These are phyloP conservation scores for Neosilurus mollespiculum DNA, from an alignment of 2,797 vertebrate species.

Conservation along the genomic window DNA sequence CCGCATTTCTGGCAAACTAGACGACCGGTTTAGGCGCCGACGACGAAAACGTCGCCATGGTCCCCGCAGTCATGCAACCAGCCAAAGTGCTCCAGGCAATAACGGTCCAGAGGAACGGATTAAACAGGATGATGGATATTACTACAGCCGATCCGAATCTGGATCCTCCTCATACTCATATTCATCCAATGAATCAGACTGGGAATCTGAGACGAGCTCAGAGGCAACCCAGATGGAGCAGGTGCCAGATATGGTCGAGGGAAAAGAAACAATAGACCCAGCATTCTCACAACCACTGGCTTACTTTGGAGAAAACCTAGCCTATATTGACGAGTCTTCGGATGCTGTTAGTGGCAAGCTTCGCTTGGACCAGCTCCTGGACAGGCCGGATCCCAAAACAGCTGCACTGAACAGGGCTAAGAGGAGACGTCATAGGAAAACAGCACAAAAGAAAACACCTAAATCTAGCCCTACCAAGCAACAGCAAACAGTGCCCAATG, in stretches of 20 bases:
- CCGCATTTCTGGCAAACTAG: conserved; percentile 70
- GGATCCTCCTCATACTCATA: conserved; percentile 59
- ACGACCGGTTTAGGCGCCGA: conserved; percentile 74
- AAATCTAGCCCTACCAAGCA: conserved; percentile 55
- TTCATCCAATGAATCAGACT: conserved; percentile 63
- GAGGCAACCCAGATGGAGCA: conserved; percentile 70
- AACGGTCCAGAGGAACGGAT: conserved; percentile 44
- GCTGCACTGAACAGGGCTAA: conserved; percentile 60
- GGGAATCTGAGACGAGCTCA: conserved; percentile 69
- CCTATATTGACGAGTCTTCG: conserved; percentile 89
- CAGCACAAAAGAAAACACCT: conserved; percentile 53
- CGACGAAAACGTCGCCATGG: conserved; percentile 67
- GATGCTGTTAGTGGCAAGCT: conserved; percentile 80
- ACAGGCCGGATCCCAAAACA: conserved; percentile 56
- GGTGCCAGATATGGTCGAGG: conserved; percentile 59
- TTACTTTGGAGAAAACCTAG: conserved; percentile 86
- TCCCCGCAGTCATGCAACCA: conserved; percentile 51
- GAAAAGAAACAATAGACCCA: conserved; percentile 48
- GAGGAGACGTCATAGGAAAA: conserved; percentile 69
- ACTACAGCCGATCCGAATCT: conserved; percentile 59
- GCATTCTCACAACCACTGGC: conserved; percentile 76
- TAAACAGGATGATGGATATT: conserved; percentile 49
- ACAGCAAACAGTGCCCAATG: conserved; percentile 61
- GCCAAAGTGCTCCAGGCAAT: conserved; percentile 51
- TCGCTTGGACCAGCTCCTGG: conserved; percentile 67